Base-by-base conservation (phyloP, 2,113 vertebrate genomes). In the Fukomys damarensis region DNA sequence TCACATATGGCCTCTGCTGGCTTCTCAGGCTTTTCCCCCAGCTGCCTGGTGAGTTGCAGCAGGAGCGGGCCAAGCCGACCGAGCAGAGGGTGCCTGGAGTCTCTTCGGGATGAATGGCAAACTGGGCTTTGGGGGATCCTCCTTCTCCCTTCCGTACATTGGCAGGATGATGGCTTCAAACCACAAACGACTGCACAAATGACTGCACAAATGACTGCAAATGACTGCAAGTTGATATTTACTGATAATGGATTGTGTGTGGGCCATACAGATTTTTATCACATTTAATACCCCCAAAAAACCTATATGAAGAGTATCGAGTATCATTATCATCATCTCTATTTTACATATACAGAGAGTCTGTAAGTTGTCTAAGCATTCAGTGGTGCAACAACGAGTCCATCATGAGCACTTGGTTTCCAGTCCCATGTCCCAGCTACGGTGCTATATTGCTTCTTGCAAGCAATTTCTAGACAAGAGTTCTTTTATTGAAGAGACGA, bases 341-440 rank as follows among this genome's bases (percentile, higher is more conserved):
- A 4, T 16, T 22, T 54, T 19, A 61, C n/a, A 66, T 19, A 35
- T 7, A 3, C 14, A 77, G 46, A 12, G 11, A 4, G 2, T 0
- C 6, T 2, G n/a, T 10, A 16, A 38, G 49, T 49, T 2, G 12
- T n/a, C 20, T 24, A 2, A 52, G 19, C 13, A 22, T 13, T 52
- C 28, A 30, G 0, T 0, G 16, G 35, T 13, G 38, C n/a, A 24
- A 1, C 35, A 7, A 0, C 13, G 3, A 35, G 30, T 56, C 54
- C 35, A 32, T 4, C 28, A 10, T 41, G 20, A 0, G 22, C 0
- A 0, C 10, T 41, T 2, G 30, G 26, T 13, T 38, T 22, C 41
- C 5, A 30, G 19, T 19, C 12, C 46, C 3, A 1, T 0, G 0
- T 13, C 46, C 32, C 17, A 9, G 3, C 16, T 9, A 3, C 1